A percentile compares a stretch with the other conserved stretches of the same genome.
Evolutionary conservation across 2,113 vertebrate species (phyloP).

Genomic region (Raja brachyura): DNA sequence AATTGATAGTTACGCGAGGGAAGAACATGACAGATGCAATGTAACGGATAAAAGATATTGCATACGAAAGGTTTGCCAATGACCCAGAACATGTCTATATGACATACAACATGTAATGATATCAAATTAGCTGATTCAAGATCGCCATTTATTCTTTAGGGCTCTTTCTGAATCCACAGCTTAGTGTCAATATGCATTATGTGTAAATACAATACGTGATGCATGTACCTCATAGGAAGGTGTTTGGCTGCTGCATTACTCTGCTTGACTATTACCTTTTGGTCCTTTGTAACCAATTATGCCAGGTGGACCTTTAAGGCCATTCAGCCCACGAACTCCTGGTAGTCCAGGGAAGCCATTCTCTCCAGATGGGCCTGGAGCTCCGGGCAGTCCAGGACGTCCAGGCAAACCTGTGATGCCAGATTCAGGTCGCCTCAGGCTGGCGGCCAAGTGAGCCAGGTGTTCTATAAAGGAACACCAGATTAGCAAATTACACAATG

Average conservation of each 20-base stretch:
- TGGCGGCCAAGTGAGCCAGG: slow-evolving; percentile 85
- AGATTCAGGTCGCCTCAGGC: slow-evolving; percentile 82
- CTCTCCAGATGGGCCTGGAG: slow-evolving; percentile 74
- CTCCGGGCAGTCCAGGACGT: slow-evolving; percentile 76
- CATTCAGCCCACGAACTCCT: slow-evolving; percentile 82
- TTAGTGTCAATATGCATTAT: neutral
- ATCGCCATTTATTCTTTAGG: neutral
- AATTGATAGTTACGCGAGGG: neutral
- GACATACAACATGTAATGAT: neutral
- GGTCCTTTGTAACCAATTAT: slow-evolving; percentile 73
- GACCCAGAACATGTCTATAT: neutral
- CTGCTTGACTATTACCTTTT: slow-evolving; percentile 69
- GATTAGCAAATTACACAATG: neutral
- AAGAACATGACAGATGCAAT: neutral
- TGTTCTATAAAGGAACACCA: slow-evolving; percentile 68
- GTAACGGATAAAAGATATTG: neutral
- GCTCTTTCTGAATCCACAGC: neutral
- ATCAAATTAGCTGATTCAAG: neutral
- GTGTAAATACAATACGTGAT: neutral
- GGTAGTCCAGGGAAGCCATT: slow-evolving; percentile 87
- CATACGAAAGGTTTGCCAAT: neutral
- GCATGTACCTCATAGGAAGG: neutral
- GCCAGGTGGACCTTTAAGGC: slow-evolving; percentile 87
- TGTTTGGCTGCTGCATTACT: too few relatives aligned
- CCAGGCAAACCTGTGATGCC: slow-evolving; percentile 83